A percentile compares a stretch with the other conserved stretches of the same genome.
Evolutionary conservation across 1,140 invertebrate genomes (phyloP).

Genomic region (Pomacea maculata): DNA sequence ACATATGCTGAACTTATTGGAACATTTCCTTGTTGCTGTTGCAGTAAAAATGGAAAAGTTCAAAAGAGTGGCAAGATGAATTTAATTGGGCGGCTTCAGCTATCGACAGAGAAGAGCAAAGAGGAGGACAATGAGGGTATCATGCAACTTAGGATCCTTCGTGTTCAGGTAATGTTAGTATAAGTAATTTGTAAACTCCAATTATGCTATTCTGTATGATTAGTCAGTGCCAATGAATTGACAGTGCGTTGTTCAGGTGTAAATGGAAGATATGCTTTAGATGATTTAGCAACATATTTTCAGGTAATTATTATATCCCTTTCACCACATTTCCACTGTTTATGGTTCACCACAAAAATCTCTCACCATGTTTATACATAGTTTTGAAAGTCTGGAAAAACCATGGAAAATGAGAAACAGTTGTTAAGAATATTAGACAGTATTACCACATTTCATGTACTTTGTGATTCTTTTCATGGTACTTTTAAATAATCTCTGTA

Average conservation of each 20-base stretch:
- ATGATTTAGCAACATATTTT: too few relatives aligned
- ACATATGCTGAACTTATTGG: not conserved
- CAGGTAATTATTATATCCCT: too few relatives aligned
- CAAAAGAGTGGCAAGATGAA: conserved; percentile 95
- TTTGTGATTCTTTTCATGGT: not conserved
- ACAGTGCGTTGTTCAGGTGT: too few relatives aligned
- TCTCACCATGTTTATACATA: not conserved
- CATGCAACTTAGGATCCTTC: conserved; percentile 91
- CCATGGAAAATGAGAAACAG: not conserved
- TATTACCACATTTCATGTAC: too few relatives aligned
- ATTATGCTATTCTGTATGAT: too few relatives aligned
- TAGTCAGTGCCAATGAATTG: too few relatives aligned
- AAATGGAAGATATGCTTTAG: too few relatives aligned
- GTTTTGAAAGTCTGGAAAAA: not conserved
- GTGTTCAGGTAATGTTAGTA: conserved; percentile 74
- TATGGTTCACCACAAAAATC: too few relatives aligned
- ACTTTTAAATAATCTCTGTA: not conserved
- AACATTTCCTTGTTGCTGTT: conserved; percentile 28
- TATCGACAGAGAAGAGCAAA: conserved; percentile 94
- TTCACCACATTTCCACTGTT: too few relatives aligned
- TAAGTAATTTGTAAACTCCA: too few relatives aligned
- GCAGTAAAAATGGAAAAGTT: conserved; percentile 90
- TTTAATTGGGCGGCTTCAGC: conserved; percentile 91
- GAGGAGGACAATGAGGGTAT: conserved; percentile 96
- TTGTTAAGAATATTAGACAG: not conserved